These are phyloP conservation scores for Drosophila emarginata DNA, from an alignment of 2,888 invertebrate species.

Conservation along the genomic window DNA sequence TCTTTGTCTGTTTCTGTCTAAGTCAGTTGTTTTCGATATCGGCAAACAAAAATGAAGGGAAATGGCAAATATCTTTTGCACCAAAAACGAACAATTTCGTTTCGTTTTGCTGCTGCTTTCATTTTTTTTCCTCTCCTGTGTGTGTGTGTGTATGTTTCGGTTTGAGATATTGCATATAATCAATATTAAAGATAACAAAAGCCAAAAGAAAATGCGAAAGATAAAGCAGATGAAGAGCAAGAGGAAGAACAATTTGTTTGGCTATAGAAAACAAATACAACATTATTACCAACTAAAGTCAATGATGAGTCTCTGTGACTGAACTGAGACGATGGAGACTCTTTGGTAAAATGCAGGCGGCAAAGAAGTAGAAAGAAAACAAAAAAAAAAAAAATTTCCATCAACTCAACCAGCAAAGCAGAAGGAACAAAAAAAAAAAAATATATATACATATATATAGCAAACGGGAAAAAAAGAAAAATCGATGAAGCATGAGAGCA, in stretches of 20 bases:
- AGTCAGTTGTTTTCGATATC: slow-evolving; percentile 13
- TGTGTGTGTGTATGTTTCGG: background rate
- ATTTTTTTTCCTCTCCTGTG: slow-evolving; percentile 15
- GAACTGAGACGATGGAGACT: slow-evolving; percentile 3
- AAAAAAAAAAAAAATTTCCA: slow-evolving; percentile 44
- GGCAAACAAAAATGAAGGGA: slow-evolving; percentile 19
- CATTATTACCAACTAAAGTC: slow-evolving; percentile 49
- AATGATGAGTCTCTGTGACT: slow-evolving; percentile 25
- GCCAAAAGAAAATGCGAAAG: slow-evolving; percentile 21
- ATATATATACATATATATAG: background rate
- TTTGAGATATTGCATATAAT: slow-evolving; percentile 58
- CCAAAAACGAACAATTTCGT: slow-evolving; percentile 20
- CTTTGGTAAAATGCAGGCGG: slow-evolving; percentile 37
- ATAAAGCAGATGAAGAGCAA: slow-evolving; percentile 9
- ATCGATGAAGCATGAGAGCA: slow-evolving; percentile 68
- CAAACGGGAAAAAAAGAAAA: slow-evolving; percentile 41
- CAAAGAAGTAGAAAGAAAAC: slow-evolving; percentile 28
- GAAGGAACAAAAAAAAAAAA: slow-evolving; percentile 23
- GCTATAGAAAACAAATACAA: slow-evolving; percentile 56
- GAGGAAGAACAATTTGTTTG: slow-evolving; percentile 32
- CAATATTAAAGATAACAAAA: slow-evolving; percentile 59
- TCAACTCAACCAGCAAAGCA: slow-evolving; percentile 61
- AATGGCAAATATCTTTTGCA: slow-evolving; percentile 38
- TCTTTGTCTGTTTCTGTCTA: slow-evolving; percentile 8
- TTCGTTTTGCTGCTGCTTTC: slow-evolving; percentile 5